These are phyloP conservation scores for Xestoiulus laeticollis DNA, from an alignment of 2,888 invertebrate genomes.

Conservation along the genomic window DNA sequence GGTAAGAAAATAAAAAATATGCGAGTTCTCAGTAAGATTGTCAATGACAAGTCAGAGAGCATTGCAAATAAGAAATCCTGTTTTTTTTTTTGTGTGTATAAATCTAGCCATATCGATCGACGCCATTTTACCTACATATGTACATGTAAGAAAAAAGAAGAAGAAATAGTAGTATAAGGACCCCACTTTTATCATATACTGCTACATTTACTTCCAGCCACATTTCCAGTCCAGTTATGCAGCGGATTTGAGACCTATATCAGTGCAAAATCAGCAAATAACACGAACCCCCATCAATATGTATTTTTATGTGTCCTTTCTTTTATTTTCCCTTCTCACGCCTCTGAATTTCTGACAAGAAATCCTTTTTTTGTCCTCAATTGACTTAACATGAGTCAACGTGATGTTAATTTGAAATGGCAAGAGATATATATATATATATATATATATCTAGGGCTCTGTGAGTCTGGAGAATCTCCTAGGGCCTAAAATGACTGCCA, in stretches of 20 bases:
- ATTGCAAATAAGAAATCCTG: conserved; percentile 31
- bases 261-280: conserved; percentile 33
- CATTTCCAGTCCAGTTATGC: background rate
- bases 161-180: background rate
- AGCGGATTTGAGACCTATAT: background rate
- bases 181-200: background rate
- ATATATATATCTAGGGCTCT: no score
- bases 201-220: background rate
- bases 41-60: conserved; percentile 21
- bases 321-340: background rate
- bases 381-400: conserved; percentile 34
- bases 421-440: no score
- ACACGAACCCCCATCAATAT: background rate
- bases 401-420: conserved; percentile 37
- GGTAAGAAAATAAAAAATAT: background rate
- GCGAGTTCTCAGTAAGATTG: conserved; percentile 6
- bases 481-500: background rate
- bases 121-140: background rate
- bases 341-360: background rate
- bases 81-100: background rate
- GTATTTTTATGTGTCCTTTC: background rate
- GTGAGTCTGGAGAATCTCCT: background rate
- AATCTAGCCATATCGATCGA: background rate
- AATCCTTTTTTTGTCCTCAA: background rate
- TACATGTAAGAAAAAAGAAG: background rate